Evolutionary conservation across 23 tunicate species (phyloP).

Genomic region (Clavelina lepadiformis): DNA sequence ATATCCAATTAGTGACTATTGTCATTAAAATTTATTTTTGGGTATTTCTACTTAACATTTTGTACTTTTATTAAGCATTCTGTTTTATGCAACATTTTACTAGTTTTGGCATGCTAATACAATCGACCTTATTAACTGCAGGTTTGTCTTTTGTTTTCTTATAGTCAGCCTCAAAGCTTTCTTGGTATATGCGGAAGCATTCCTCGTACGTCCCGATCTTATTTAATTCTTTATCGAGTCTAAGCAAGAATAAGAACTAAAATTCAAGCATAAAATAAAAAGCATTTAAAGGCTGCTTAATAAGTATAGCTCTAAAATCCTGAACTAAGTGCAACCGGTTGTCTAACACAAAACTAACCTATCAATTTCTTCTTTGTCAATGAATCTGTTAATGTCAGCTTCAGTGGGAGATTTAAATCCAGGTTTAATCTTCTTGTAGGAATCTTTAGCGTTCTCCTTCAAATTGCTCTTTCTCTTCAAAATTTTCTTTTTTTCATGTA

Average conservation of each 20-base stretch:
- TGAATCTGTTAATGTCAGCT: slow-evolving; percentile 28
- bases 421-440: no score
- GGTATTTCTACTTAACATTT: not conserved
- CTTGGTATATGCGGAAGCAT: slow-evolving; percentile 59
- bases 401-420: no score
- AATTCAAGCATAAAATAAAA: no score
- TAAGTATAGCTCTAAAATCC: no score
- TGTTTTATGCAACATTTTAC: not conserved
- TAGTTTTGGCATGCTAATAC: not conserved
- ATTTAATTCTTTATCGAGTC: slow-evolving; percentile 40
- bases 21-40: not conserved
- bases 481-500: not conserved
- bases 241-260: not conserved
- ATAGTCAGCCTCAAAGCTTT: slow-evolving; percentile 18
- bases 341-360: not conserved
- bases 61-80: not conserved
- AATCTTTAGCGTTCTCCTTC: slow-evolving; percentile 1
- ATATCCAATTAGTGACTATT: no score
- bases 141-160: no score
- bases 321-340: no score
- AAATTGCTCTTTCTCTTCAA: not conserved
- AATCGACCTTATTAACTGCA: not conserved
- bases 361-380: slow-evolving; percentile 52
- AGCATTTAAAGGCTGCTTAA: no score
- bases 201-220: slow-evolving; percentile 35